Evolutionary conservation across 1,140 invertebrate genomes (phyloP), one percentile per base, ranked within the genome.

Genomic region (Drosophila obscura): DNA sequence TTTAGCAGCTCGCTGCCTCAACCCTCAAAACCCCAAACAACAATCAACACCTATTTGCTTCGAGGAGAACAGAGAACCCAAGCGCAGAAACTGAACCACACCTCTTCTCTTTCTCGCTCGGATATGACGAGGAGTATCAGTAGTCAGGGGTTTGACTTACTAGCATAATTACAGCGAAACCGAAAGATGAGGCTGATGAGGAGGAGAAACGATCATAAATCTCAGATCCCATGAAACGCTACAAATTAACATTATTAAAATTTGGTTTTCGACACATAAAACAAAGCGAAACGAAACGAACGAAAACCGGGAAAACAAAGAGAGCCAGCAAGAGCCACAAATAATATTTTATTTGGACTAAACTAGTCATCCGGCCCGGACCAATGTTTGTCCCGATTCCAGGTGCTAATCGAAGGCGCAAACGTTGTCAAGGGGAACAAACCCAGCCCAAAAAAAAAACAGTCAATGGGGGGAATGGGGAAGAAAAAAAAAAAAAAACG

Each of bases 171-270:
- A 77, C 74, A 41, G 61, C 77, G 55, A 74, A 74, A 69, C 59
- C 58, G 35, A 69, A 71, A 44, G 56, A 68, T n/a, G 24, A 24
- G 15, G 9, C 19, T 16, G 49, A 9, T 46, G 46, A 28, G 15
- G 56, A 41, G 22, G 50, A 67, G 45, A 58, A 19, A 51, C 26
- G 58, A 46, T 53, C 76, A 66, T 88, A 88, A 88, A 88, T 88
- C 62, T 63, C 72, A 73, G 63, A 73, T 88, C 83, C 84, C 83
- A 88, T 88, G 83, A 88, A 87, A 83, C 72, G 73, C 80, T 51
- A 63, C 76, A 77, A 88, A 89, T 88, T 88, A 88, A 89, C 83
- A 88, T 88, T 83, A 88, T 88, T 88, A 88, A 88, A 88, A 88
- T 80, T 88, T 88, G 76, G 83, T 88, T 83, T 77, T 87, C 64